Percentiles rank a stretch among this genome's conserved stretches.
Evolutionary conservation across 2,797 vertebrate species (phyloP).

Genomic region (Trachops cirrhosus): DNA sequence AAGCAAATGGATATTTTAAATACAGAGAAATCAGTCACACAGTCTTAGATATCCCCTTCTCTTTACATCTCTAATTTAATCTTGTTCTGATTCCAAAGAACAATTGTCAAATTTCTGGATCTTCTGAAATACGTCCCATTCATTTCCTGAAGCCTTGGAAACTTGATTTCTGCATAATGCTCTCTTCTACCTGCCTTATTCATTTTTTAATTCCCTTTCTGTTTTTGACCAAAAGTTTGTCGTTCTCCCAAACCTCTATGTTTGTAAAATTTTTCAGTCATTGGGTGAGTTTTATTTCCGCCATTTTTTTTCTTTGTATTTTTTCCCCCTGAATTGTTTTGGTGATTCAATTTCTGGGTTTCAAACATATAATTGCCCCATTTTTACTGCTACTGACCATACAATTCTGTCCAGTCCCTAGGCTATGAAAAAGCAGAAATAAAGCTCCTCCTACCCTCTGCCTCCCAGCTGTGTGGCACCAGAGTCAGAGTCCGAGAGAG

Average conservation of each 20-base stretch:
- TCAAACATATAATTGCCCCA: background rate
- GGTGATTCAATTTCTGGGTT: constrained; percentile 31
- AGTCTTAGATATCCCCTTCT: background rate
- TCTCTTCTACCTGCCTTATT: background rate
- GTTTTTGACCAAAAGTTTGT: background rate
- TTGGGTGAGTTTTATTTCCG: constrained; percentile 6
- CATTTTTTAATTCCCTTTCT: background rate
- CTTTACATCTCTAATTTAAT: constrained; percentile 58
- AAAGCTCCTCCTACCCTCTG: background rate
- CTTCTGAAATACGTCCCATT: constrained; percentile 45
- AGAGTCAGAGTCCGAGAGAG: background rate
- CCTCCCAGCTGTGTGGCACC: background rate
- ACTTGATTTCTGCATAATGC: background rate
- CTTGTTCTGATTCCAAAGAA: constrained; percentile 13
- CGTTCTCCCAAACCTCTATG: background rate
- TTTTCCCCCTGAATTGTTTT: background rate
- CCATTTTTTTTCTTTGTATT: background rate
- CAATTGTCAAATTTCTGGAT: constrained; percentile 44
- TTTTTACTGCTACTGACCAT: constrained; percentile 34
- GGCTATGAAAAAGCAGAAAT: constrained; percentile 39
- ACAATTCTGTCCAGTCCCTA: constrained; percentile 28
- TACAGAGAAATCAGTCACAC: constrained; percentile 17
- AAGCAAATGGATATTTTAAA: constrained; percentile 47
- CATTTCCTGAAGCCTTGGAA: background rate
- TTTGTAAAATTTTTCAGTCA: background rate